Evolutionary conservation across 1,140 invertebrate genomes (phyloP).

Genomic region (Harpegnathos saltator): DNA sequence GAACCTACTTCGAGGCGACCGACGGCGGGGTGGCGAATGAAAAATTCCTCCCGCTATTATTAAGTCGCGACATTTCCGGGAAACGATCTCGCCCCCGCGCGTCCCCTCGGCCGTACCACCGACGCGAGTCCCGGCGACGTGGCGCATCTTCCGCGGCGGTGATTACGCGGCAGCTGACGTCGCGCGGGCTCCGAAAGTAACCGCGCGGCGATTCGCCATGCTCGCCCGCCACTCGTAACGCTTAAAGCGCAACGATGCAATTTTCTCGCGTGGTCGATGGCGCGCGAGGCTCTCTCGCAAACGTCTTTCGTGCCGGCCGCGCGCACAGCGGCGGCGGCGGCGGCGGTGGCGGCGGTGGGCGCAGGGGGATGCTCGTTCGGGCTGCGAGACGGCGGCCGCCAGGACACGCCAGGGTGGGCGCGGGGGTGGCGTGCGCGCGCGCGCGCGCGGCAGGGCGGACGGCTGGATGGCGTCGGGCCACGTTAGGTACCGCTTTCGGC

Average conservation of each 20-base stretch:
- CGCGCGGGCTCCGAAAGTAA: conserved; percentile 34
- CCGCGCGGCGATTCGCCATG: conserved; percentile 45
- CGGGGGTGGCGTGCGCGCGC: too few species aligned
- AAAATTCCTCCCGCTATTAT: too few species aligned
- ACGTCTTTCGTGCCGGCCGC: conserved; percentile 70
- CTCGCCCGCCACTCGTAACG: conserved; percentile 56
- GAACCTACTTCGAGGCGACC: too few species aligned
- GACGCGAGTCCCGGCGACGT: conserved; percentile 1
- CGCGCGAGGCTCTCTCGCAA: conserved; percentile 65
- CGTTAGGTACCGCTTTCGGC: conserved; percentile 76
- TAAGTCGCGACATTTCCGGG: too few species aligned
- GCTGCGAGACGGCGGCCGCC: conserved; percentile 8
- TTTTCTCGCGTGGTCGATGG: conserved; percentile 75
- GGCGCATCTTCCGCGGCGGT: neutral
- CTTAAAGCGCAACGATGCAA: conserved; percentile 73
- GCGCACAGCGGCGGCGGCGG: conserved; percentile 39
- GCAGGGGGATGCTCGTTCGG: too few species aligned
- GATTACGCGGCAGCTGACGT: neutral
- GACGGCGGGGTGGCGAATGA: too few species aligned
- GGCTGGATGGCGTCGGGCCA: conserved; percentile 62
- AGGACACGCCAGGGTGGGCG: conserved; percentile 49
- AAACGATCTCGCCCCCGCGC: neutral
- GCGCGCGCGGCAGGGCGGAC: neutral
- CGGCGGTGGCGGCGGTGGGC: neutral
- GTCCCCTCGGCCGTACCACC: neutral